Conservation (phyloP, 2,113 vertebrate species). For the Rhineura floridana region DNA sequence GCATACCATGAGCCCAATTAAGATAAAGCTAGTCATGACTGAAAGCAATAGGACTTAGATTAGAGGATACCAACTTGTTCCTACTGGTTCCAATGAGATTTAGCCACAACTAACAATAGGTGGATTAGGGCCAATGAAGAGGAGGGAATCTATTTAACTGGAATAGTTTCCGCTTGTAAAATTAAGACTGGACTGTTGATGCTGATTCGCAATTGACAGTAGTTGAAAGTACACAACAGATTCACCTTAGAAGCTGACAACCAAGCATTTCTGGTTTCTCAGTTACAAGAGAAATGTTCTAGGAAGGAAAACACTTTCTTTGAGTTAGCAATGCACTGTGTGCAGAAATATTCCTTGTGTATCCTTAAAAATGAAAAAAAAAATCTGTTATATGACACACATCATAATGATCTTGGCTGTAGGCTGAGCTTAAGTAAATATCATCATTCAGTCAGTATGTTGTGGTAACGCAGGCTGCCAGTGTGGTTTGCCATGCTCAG, state of each 20-base stretch:
- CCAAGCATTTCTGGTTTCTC: constrained; percentile 61
- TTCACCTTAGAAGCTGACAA: constrained; percentile 62
- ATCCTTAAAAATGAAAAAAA: constrained; percentile 47
- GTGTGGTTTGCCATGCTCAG: constrained; percentile 79
- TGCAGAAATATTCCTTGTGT: constrained; percentile 61
- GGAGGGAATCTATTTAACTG: constrained; percentile 65
- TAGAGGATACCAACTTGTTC: background rate
- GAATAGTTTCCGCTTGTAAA: constrained; percentile 75
- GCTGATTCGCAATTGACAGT: constrained; percentile 68
- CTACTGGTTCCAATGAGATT: background rate
- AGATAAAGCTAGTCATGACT: background rate
- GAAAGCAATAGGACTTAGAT: background rate
- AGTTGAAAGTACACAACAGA: constrained; percentile 68
- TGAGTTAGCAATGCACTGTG: constrained; percentile 60
- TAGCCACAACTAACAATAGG: constrained; percentile 60
- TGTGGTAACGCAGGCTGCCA: constrained; percentile 76
- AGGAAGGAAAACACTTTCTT: constrained; percentile 79
- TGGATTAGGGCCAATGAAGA: constrained; percentile 35
- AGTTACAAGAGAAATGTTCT: constrained; percentile 66
- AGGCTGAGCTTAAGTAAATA: constrained; percentile 75
- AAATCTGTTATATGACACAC: constrained; percentile 53
- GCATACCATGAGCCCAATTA: constrained; percentile 60
- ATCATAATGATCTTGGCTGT: constrained; percentile 74
- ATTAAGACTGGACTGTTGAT: constrained; percentile 67
- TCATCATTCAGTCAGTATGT: constrained; percentile 75